phyloP scores from a whole-genome alignment of 2,113 vertebrate species.

The Nycticebus coucang region DNA sequence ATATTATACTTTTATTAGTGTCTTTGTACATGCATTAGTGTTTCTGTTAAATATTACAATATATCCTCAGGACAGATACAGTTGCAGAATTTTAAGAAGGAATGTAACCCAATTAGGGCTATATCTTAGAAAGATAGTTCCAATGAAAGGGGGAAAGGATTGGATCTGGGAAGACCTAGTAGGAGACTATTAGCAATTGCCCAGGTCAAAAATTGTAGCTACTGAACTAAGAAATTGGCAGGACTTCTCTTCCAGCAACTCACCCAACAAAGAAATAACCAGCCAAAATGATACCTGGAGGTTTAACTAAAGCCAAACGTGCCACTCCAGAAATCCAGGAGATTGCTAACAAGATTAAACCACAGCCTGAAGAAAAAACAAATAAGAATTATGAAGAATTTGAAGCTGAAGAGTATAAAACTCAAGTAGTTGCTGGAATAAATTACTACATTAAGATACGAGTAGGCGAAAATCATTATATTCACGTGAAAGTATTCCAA shows the following conservation, averaged over 20 bases:
- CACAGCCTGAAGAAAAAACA: no score
- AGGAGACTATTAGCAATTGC: neutral
- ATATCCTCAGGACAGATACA: neutral
- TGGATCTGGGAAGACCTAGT: neutral
- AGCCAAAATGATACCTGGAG: no score
- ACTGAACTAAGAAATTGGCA: neutral
- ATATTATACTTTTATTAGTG: neutral
- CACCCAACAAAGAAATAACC: no score
- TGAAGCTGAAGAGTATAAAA: no score
- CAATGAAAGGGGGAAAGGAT: conserved; percentile 20
- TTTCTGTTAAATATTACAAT: conserved; percentile 39
- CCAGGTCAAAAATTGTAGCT: conserved; percentile 28
- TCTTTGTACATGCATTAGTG: neutral
- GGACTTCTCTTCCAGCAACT: no score
- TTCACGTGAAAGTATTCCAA: conserved; percentile 86
- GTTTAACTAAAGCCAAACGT: no score
- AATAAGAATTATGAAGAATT: no score
- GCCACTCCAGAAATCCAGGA: no score
- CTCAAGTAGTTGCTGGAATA: no score
- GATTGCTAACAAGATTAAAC: no score
- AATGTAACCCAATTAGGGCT: neutral
- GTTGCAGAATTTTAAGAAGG: conserved; percentile 36
- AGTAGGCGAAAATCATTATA: conserved; percentile 78
- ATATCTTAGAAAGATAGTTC: conserved; percentile 14
- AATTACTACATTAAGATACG: no score